Percentiles rank a stretch among this genome's conserved stretches.
phyloP scores from a whole-genome alignment of 2,888 invertebrate species.

The Prostheceraeus crozeri region DNA sequence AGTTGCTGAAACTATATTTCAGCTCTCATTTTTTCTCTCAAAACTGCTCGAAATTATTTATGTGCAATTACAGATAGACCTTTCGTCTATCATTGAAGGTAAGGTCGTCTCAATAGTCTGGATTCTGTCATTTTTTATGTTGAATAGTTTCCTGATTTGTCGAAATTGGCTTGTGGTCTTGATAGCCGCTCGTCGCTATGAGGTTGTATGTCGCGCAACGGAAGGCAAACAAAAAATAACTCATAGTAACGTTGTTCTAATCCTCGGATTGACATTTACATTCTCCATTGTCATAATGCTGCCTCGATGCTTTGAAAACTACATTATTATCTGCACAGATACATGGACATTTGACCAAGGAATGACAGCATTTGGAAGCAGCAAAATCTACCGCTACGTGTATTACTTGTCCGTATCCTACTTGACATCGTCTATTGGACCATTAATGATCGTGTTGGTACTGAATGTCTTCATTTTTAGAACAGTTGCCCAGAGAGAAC shows the following conservation, averaged over 20 bases:
- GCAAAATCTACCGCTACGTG: not conserved
- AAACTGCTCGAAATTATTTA: not conserved
- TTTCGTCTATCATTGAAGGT: not conserved
- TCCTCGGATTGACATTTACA: not conserved
- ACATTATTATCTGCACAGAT: conserved; percentile 2
- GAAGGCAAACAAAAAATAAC: not conserved
- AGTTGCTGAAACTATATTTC: not conserved
- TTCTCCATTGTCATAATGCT: conserved; percentile 12
- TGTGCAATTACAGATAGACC: not conserved
- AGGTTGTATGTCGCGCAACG: conserved; percentile 4
- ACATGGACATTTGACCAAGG: not conserved
- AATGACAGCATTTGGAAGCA: not conserved
- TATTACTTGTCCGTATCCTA: conserved; percentile 2
- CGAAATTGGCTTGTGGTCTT: conserved; percentile 21
- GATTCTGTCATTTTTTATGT: conserved; percentile 6
- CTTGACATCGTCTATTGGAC: not conserved
- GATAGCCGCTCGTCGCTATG: not conserved
- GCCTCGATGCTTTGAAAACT: conserved; percentile 15
- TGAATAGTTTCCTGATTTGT: conserved; percentile 4
- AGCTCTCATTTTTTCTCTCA: conserved; percentile 3
- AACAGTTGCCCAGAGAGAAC: not conserved
- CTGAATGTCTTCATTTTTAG: not conserved
- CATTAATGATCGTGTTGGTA: not conserved
- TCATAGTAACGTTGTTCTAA: not conserved
- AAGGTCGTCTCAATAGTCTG: conserved; percentile 7